Conservation (phyloP, 2,113 vertebrate species). For the Opisthocomus hoazin region DNA sequence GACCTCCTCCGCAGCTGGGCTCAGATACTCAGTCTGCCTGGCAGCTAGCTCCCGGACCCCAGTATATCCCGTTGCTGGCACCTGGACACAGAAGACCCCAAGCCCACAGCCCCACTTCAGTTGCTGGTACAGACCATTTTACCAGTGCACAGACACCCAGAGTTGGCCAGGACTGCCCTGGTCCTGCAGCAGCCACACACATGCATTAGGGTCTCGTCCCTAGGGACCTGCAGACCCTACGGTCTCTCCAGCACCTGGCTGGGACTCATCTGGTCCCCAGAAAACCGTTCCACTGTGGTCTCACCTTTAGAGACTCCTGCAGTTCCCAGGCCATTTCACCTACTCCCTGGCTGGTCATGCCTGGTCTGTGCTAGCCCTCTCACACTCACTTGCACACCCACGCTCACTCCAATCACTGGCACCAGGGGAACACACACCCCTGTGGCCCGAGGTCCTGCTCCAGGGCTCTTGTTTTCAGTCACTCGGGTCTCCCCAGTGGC, state of each 20-base stretch:
- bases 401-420: background rate
- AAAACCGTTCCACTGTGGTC: too few species aligned
- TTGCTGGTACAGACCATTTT: background rate
- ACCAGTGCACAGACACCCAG: background rate
- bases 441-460: accelerated
- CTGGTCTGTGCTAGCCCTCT: background rate
- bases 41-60: background rate
- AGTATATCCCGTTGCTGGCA: background rate
- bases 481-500: background rate
- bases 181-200: background rate
- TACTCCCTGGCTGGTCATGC: background rate
- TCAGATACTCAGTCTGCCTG: background rate
- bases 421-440: background rate
- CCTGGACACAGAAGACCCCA: background rate
- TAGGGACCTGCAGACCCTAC: background rate
- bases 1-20: background rate
- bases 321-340: background rate
- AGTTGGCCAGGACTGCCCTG: background rate
- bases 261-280: background rate
- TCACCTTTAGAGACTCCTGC: background rate
- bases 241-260: background rate
- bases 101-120: background rate
- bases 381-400: background rate
- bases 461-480: background rate
- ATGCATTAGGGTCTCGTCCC: background rate